Evolutionary conservation across 2,888 invertebrate species (phyloP).

Genomic region (Andrena hattorfiana): DNA sequence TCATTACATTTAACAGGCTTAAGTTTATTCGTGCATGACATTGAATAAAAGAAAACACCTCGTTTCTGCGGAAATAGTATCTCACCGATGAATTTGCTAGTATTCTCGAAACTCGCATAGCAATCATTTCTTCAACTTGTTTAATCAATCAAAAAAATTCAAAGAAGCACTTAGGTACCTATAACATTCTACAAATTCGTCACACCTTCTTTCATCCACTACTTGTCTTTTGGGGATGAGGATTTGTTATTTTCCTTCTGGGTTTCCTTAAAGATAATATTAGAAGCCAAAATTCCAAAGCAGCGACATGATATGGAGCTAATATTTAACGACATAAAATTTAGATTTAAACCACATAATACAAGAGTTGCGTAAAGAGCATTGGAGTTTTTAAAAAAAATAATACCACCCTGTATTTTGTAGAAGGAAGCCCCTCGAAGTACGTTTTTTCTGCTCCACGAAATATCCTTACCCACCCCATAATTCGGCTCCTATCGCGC

Average conservation of each 20-base stretch:
- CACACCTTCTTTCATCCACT: no score
- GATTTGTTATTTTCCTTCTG: no score
- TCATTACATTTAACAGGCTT: constrained; percentile 61
- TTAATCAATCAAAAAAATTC: neutral
- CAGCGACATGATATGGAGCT: no score
- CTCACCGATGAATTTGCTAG: neutral
- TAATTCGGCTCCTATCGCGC: constrained; percentile 73
- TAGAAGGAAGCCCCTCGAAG: constrained; percentile 37
- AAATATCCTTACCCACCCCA: constrained; percentile 67
- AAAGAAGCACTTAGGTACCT: no score
- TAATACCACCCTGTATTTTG: constrained; percentile 21
- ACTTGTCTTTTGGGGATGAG: no score
- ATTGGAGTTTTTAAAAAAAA: constrained; percentile 17
- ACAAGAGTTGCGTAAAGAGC: neutral
- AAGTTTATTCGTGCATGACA: constrained; percentile 53
- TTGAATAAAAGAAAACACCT: constrained; percentile 47
- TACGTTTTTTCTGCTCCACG: constrained; percentile 68
- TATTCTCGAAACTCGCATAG: neutral
- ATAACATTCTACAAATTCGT: no score
- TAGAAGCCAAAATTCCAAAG: no score
- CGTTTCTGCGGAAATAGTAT: neutral
- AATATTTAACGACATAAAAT: neutral
- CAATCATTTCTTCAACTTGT: neutral
- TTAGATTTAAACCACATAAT: neutral
- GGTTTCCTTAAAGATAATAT: no score